Base-by-base conservation (phyloP, 2,888 invertebrate genomes). In the Bimastos eiseni region DNA sequence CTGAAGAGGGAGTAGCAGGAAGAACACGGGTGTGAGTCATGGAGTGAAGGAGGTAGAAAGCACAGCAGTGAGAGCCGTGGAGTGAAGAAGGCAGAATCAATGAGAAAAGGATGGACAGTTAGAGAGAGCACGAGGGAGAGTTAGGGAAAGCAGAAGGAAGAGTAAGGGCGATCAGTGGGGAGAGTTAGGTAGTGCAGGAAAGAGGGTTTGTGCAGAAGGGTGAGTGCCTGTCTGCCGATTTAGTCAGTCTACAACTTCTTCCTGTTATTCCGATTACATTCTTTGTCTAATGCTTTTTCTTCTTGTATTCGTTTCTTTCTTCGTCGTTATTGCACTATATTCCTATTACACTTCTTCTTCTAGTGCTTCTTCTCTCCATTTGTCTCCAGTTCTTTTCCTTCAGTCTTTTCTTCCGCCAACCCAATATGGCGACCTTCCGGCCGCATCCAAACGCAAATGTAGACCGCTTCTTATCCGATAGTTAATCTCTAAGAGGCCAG, bases 381-480 rank as follows among this genome's bases (percentile, higher is more conserved):
- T 70, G n/a, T 70, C 70, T 30, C 70, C 70, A n/a, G 70, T 70
- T 70, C n/a, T n/a, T 70, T 24, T 70, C n/a, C n/a, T n/a, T 70
- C 13, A 5, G 1, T n/a, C 70, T n/a, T n/a, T 70, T 11, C 70
- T 70, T 8, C 30, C 30, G 8, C n/a, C n/a, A n/a, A 70, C 70
- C n/a, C 70, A 70, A 70, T 70, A n/a, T 70, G 70, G 70, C 70
- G 30, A 70, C 30, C 70, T 70, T 70, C 70, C 70, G 70, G n/a
- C 11, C 8, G 70, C 49, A 49, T 21, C 49, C 49, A 49, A 49
- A 2, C 49, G 49, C 70, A 70, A 70, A 70, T 70, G 70, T 70
- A 70, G n/a, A 70, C 70, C 70, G 70, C n/a, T 70, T 70, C 70
- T 70, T 70, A 70, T 70, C 70, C 70, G n/a, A n/a, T n/a, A 70